Percentiles rank a stretch among this genome's conserved stretches.
Conservation (phyloP, 2,888 invertebrate species). For the Abrostola tripartita region DNA sequence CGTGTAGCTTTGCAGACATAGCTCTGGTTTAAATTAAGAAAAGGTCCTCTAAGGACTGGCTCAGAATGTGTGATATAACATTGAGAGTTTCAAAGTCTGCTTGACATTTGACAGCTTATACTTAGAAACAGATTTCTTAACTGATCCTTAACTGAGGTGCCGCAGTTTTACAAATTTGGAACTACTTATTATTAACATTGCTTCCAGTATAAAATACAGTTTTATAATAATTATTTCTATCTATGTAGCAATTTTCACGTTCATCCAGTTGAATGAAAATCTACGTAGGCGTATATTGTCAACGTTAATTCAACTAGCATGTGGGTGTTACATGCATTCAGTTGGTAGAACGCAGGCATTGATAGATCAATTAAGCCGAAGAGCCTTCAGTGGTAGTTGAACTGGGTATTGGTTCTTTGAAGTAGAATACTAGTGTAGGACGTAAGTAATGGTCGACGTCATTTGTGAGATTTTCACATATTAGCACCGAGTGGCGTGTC, state of each 20-base stretch:
- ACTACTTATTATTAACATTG: not conserved
- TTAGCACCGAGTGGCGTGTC: slow-evolving; percentile 1
- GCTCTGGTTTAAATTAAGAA: slow-evolving; percentile 43
- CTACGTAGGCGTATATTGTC: not conserved
- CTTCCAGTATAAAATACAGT: slow-evolving; percentile 4
- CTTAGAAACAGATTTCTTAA: slow-evolving; percentile 17
- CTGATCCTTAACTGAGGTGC: slow-evolving; percentile 3
- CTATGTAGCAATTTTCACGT: no score
- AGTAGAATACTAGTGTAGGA: slow-evolving; percentile 31
- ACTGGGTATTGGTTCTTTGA: slow-evolving; percentile 12
- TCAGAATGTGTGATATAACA: slow-evolving; percentile 14
- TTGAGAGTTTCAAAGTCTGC: slow-evolving; percentile 5
- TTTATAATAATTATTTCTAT: no score
- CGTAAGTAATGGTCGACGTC: slow-evolving; percentile 36
- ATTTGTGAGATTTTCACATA: slow-evolving; percentile 17
- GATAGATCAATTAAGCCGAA: slow-evolving; percentile 26
- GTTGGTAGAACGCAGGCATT: slow-evolving; percentile 13
- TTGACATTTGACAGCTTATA: slow-evolving; percentile 4
- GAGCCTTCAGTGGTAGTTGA: slow-evolving; percentile 10
- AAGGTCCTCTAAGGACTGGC: slow-evolving; percentile 14
- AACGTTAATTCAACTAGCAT: not conserved
- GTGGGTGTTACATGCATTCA: not conserved
- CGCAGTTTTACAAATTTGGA: slow-evolving; percentile 2
- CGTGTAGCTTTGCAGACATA: slow-evolving; percentile 15
- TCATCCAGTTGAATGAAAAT: not conserved